Percentiles rank a stretch among this genome's conserved stretches.
Conservation (phyloP, 2,888 invertebrate genomes). For the Cephus pygmeus region DNA sequence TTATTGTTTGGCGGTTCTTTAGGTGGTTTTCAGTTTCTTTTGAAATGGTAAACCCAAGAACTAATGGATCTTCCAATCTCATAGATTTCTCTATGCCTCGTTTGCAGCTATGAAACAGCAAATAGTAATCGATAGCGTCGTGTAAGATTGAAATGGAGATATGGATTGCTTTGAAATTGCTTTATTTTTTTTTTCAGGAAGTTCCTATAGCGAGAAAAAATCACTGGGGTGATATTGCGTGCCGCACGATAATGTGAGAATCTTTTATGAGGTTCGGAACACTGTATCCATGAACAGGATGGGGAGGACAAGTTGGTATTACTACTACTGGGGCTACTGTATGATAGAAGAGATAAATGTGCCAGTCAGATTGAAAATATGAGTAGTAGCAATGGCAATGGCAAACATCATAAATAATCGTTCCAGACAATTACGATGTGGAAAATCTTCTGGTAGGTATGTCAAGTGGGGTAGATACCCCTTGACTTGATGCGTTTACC, state of each 20-base stretch:
- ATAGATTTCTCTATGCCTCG: neutral
- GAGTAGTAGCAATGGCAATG: neutral
- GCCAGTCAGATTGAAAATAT: neutral
- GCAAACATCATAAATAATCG: neutral
- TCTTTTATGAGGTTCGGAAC: neutral
- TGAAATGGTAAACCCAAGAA: neutral
- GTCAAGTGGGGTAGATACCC: neutral
- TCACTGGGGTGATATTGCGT: neutral
- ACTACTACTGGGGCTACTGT: neutral
- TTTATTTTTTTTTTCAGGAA: neutral
- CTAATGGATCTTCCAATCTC: neutral
- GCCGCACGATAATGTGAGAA: neutral
- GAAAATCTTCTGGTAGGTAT: neutral
- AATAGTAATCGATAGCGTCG: neutral
- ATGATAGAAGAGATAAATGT: neutral
- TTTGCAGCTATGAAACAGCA: neutral
- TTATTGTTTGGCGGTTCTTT: neutral
- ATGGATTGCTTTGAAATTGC: neutral
- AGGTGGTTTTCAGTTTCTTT: neutral
- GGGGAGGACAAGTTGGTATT: neutral
- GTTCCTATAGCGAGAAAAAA: neutral
- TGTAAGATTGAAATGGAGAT: neutral
- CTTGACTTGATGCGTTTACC: neutral
- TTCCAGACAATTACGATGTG: neutral
- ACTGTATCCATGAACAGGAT: neutral